Evolutionary conservation across 2,888 invertebrate species (phyloP).

Genomic region (Erannis defoliaria): DNA sequence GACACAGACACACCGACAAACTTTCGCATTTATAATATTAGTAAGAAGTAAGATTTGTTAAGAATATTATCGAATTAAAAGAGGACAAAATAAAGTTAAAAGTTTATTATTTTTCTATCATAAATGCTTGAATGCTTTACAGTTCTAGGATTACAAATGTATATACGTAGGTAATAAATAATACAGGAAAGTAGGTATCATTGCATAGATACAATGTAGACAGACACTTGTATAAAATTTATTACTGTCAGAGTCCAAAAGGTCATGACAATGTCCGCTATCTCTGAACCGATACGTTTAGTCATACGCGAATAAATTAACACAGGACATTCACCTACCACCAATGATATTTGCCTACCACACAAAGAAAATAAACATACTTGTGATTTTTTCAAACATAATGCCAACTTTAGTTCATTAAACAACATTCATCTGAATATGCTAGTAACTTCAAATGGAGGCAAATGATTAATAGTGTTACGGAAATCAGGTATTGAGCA

Average conservation of each 20-base stretch:
- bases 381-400: background rate
- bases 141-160: background rate
- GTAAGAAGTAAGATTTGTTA: too few species aligned
- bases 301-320: constrained; percentile 33
- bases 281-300: constrained; percentile 26
- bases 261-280: constrained; percentile 28
- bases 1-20: too few species aligned
- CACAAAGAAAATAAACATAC: constrained; percentile 11
- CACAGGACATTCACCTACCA: constrained; percentile 43
- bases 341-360: too few species aligned
- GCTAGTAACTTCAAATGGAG: constrained; percentile 77
- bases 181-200: too few species aligned
- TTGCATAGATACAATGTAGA: background rate
- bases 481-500: constrained; percentile 86
- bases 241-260: constrained; percentile 12
- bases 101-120: too few species aligned
- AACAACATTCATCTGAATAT: constrained; percentile 57
- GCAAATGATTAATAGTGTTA: constrained; percentile 79
- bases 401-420: background rate
- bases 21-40: too few species aligned
- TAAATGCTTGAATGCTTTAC: background rate
- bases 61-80: too few species aligned
- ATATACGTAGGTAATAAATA: too few species aligned
- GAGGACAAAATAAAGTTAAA: too few species aligned
- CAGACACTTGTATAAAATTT: background rate